These are phyloP conservation scores for Shargacucullia verbasci DNA, from an alignment of 2,888 invertebrate species.

Conservation along the genomic window DNA sequence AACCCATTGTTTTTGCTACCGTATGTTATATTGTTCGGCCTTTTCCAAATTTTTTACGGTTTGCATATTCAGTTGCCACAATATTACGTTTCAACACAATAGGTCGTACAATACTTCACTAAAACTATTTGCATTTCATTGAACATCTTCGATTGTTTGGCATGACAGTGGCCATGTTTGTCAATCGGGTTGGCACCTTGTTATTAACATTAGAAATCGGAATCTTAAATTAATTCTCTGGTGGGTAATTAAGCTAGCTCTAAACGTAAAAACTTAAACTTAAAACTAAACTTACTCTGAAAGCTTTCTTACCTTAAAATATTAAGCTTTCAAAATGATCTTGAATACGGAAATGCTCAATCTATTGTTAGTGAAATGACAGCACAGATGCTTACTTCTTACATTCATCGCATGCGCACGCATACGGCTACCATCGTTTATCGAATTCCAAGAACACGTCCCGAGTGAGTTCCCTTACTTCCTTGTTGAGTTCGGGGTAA, in stretches of 20 bases:
- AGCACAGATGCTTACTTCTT: neutral
- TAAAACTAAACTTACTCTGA: no score
- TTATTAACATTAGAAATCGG: no score
- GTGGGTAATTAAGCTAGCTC: no score
- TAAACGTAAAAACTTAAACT: no score
- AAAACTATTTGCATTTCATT: slow-evolving; percentile 22
- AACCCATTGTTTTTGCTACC: slow-evolving; percentile 26
- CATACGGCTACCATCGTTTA: neutral
- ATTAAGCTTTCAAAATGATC: no score
- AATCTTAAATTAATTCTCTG: no score
- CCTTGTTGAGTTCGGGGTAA: slow-evolving; percentile 27
- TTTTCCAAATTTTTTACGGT: slow-evolving; percentile 22
- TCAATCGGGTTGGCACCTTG: no score
- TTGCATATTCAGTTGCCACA: slow-evolving; percentile 29
- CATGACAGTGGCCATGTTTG: no score
- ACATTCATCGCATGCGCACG: slow-evolving; percentile 1
- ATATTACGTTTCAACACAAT: slow-evolving; percentile 27
- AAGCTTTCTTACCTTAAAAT: no score
- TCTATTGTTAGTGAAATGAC: no score
- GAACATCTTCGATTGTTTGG: slow-evolving; percentile 6
- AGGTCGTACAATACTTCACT: slow-evolving; percentile 13
- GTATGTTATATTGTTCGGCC: slow-evolving; percentile 8
- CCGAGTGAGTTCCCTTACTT: slow-evolving; percentile 14
- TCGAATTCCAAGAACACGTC: slow-evolving; percentile 21
- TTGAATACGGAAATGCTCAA: no score